Base-by-base conservation (phyloP, 2,797 vertebrate species). In the Agapornis canus region DNA sequence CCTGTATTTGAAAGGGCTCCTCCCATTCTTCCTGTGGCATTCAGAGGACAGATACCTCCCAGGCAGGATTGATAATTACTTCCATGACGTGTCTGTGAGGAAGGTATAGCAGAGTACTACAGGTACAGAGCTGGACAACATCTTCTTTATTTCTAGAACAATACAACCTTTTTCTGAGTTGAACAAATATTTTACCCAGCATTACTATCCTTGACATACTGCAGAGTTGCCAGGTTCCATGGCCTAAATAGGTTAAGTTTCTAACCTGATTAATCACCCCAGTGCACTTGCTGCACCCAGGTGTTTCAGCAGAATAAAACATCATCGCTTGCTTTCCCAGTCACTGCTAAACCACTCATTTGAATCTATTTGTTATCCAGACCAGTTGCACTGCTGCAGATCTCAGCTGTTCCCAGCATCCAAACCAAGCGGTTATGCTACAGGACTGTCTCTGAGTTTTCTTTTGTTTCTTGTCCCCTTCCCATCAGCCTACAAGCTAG, bases 91-190 rank as follows among this genome's bases (percentile, higher is more conserved):
- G 64, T 4, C 48, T 93, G 51, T 91, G 79, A 89, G 71, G 90
- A 95, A 93, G 56, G 91, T 92, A 54, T 6, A 79, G 40, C 11
- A 17, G 37, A 82, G 29, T 48, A 59, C 27, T 85, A 27, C 37
- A 87, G 63, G 63, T 2, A 40, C 56, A 82, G 75, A 18, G 14
- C 52, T 57, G 48, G 60, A 91, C 79, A 95, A 71, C 37, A 27
- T 0, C 1, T 9, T 85, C 84, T 93, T 95, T 96, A 78, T 96
- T 91, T 91, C 79, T 71, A 70, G 82, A 94, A 93, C 75, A 96
- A 95, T 89, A 40, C 26, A 89, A 75, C 71, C 75, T 91, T 95
- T 92, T 92, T 93, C 79, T 92, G 60, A 71, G 52, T 82, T 75
- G 87, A 91, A 64, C 78, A 95, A 94, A 91, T 89, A 87, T 23